Percentiles rank a stretch among this genome's conserved stretches.
Conservation (phyloP, 2,797 vertebrate genomes). For the Pteropus rufus region DNA sequence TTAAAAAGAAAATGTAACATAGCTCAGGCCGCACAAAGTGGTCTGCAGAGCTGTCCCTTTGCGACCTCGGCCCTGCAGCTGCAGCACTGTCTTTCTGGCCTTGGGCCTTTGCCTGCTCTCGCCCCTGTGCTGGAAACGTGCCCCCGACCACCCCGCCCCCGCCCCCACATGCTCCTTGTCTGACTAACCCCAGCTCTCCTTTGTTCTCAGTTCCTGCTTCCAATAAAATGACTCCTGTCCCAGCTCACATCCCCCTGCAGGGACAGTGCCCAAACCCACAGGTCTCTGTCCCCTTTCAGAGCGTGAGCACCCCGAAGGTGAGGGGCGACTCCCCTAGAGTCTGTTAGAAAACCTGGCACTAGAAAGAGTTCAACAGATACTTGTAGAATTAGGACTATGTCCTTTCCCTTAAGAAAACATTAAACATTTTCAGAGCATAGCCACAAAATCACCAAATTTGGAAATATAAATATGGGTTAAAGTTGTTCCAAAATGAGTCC, state of each 20-base stretch:
- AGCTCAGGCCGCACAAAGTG: neutral
- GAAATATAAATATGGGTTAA: neutral
- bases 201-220: neutral
- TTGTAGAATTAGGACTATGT: neutral
- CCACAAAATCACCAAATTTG: neutral
- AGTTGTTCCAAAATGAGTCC: neutral
- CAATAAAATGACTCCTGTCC: neutral
- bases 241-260: neutral
- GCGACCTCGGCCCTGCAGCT: neutral
- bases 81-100: fast-evolving
- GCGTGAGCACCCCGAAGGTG: neutral
- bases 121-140: fast-evolving
- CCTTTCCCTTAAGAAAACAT: neutral
- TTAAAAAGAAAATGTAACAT: neutral
- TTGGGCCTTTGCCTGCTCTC: neutral
- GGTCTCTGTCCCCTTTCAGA: neutral
- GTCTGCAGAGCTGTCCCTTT: neutral
- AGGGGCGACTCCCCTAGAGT: neutral
- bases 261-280: fast-evolving
- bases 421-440: neutral
- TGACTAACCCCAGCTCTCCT: neutral
- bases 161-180: neutral
- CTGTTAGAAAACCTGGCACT: neutral
- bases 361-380: neutral
- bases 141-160: neutral